Evolutionary conservation across 2,797 vertebrate species (phyloP), one percentile per base, ranked within the genome.

Genomic region (Parotocinclus haroldoi): DNA sequence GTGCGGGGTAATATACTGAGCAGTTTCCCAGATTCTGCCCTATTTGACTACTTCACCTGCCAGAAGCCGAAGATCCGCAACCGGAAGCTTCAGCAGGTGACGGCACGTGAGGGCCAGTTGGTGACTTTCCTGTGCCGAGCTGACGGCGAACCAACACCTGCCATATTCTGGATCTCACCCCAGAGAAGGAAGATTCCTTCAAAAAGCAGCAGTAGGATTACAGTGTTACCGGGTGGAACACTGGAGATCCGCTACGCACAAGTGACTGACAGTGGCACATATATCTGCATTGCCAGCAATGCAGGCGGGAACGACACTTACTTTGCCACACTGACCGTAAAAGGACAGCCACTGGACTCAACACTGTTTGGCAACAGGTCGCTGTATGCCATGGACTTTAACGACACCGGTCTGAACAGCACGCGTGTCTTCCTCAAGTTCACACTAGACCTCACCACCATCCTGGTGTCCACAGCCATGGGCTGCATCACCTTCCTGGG

Each of bases 401-500:
- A 96, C 7, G 93, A 95, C 83, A 94, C 94, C 42, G 89, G 86
- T 78, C 87, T 90, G 78, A 99, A 99, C 51, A 92, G 91, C 88
- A 98, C 95, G 0, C 94, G 93, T 10, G 91, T 94, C 78, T 94
- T 94, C 69, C 85, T 92, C 49, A 96, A 95, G 86, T 95, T 95
- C 83, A 96, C 96, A 4, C 80, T 98, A 85, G 96, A 99, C 88
- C 90, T 99, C 79, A 98, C 96, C 79, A 98, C 95, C 81, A 96
- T 99, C 85, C 82, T 99, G 87, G 96, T 99, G 77, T 98, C 96
- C 86, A 98, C 96, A 0, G 96, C 96, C 55, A 99, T 99, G 96
- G 96, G 96, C 66, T 98, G 96, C 88, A 97, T 99, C 91, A 99
- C 95, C 40, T 99, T 98, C 81, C 88, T 99, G 63, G 96, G 96